Evolutionary conservation across 2,888 invertebrate species (phyloP), one percentile per base, ranked within the genome.

Genomic region (Therioaphis trifolii): DNA sequence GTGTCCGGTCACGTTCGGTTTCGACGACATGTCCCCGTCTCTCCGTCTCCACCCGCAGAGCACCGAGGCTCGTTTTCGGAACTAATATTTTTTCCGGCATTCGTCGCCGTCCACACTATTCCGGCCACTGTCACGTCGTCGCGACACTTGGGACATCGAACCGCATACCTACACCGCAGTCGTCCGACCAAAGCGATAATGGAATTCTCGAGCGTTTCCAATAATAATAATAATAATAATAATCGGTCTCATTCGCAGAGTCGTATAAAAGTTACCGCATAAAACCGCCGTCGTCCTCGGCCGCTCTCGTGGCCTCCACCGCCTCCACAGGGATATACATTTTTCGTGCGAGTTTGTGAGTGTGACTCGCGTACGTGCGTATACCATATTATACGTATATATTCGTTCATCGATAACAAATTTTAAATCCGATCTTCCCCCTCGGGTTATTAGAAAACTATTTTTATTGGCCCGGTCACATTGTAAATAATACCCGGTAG

Each of bases 371-470:
- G 3, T 75, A 24, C n/a, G n/a, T 5, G n/a, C 49, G 9, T 1
- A 2, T 21, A 24, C 58, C 58, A 15, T 35, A 35, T 35, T 35
- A 35, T 35, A 35, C 35, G 18, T 58, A 74, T 29, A 35, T 52
- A 72, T 71, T 63, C 5, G 76, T 66, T 49, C 29, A 12, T 11
- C 49, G 77, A 18, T 15, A 21, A 49, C 76, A 66, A 77, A 77
- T 66, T 77, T 52, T 46, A 49, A 52, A 63, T 49, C 77, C 76
- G 14, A 2, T 21, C 27, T 4, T 4, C 18, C 18, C 68, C 40
- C 68, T 43, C 15, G 35, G 80, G 55, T 61, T 80, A 80, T 72
- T 72, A 61, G 80, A 71, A 80, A 80, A 80, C 80, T 72, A 72
- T 80, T 80, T 80, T 80, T 72, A 72, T 72, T 27, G 79, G 55